Evolutionary conservation across 2,888 invertebrate genomes (phyloP).

Genomic region (Drosophila hawaiiensis): DNA sequence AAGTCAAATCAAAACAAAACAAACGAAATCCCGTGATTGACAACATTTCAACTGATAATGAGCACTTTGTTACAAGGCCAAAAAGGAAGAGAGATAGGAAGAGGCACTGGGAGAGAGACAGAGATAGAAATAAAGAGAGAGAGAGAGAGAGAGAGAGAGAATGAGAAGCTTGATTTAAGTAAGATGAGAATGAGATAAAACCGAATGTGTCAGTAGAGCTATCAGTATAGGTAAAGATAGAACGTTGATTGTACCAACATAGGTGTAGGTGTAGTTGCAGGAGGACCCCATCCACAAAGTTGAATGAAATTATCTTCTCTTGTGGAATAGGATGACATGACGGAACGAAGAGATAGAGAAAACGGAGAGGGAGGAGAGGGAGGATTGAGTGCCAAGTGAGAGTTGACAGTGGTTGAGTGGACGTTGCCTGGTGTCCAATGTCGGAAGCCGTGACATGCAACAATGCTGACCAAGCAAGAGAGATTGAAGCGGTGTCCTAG

Average conservation of each 20-base stretch:
- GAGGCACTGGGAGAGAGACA: not conserved
- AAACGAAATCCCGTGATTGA: slow-evolving; percentile 77
- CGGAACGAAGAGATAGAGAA: not conserved
- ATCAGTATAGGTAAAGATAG: slow-evolving; percentile 22
- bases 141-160: slow-evolving; percentile 4
- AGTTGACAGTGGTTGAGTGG: slow-evolving; percentile 33
- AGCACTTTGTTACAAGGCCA: slow-evolving; percentile 55
- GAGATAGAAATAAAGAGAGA: not conserved
- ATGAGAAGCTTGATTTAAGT: not conserved
- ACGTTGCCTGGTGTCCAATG: slow-evolving; percentile 58
- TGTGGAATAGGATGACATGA: slow-evolving; percentile 27
- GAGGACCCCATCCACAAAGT: slow-evolving; percentile 38
- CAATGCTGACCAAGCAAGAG: slow-evolving; percentile 65
- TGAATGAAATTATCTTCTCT: slow-evolving; percentile 64
- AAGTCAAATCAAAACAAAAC: slow-evolving; percentile 76
- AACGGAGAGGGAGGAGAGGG: slow-evolving; percentile 4
- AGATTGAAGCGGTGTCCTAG: slow-evolving; percentile 4
- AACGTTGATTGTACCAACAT: slow-evolving; percentile 7
- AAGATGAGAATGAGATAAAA: slow-evolving; percentile 16
- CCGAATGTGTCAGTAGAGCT: slow-evolving; percentile 46
- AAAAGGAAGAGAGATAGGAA: slow-evolving; percentile 8
- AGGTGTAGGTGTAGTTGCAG: slow-evolving; percentile 4
- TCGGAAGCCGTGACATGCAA: slow-evolving; percentile 65
- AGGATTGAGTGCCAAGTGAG: slow-evolving; percentile 27
- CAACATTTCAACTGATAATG: slow-evolving; percentile 80